Evolutionary conservation across 1,140 invertebrate genomes (phyloP), one percentile per base, ranked within the genome.

Genomic region (Solen grandis): DNA sequence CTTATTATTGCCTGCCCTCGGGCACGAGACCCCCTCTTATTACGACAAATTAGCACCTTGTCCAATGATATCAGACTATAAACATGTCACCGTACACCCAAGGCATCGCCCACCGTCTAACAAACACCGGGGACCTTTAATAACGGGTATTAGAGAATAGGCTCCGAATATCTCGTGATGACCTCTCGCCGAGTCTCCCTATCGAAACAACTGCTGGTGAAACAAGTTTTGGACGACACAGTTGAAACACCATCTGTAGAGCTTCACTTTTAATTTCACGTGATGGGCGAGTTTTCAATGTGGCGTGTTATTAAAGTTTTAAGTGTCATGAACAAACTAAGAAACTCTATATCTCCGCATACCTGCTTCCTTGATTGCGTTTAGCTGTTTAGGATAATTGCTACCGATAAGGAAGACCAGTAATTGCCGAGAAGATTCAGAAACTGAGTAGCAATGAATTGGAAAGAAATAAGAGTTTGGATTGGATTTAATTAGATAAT

Each of bases 71-170:
- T 66, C 50, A 41, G 38, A 41, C 62, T 66, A 66, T 66, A 66
- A 66, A 66, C 62, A 66, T 66, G 62, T 66, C 62, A 66, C 62
- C 29, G 25, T 35, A 66, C 62, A 66, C 62, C 62, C 38, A 66
- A 66, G 36, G 29, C 62, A 66, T 38, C 50, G 38, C 22, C 29
- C 62, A 35, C 38, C 22, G 62, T n/a, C 33, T 5, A 46, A 36
- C 62, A 41, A 14, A 41, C 36, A 66, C 50, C 50, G 50, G 27
- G 27, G 2, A 54, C n/a, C 27, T 22, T 22, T 54, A 8, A 54
- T 54, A 8, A 54, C 27, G 8, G 27, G 27, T 54, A 8, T 22
- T 2, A 54, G 27, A 22, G 27, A 54, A 22, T 4, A 54, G 2
- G 27, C n/a, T 54, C n/a, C n/a, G n/a, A 54, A 54, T 54, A 54